These are phyloP conservation scores for Simalia tracyae DNA, from an alignment of 2,797 vertebrate genomes.

Conservation along the genomic window DNA sequence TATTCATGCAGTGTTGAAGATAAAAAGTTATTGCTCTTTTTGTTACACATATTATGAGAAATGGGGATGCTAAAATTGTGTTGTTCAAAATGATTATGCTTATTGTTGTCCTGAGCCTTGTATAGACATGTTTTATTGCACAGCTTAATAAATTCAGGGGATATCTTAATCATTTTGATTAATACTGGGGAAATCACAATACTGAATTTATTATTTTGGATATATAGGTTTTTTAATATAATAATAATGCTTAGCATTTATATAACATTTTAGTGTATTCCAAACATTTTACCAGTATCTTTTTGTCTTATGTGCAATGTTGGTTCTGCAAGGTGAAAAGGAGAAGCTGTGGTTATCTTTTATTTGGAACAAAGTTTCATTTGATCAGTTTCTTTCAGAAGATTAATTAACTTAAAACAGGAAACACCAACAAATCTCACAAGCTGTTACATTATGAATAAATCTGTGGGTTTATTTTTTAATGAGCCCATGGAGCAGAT, in stretches of 20 bases:
- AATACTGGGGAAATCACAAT: constrained; percentile 1
- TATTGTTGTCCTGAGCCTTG: constrained; percentile 42
- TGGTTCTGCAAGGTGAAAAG: constrained; percentile 2
- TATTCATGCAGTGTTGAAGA: constrained; percentile 44
- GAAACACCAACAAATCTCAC: background rate
- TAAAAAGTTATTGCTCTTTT: constrained; percentile 40
- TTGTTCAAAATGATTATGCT: constrained; percentile 47
- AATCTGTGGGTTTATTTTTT: constrained; percentile 35
- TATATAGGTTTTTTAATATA: constrained; percentile 13
- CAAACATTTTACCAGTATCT: background rate
- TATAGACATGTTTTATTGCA: constrained; percentile 40
- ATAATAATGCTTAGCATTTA: background rate
- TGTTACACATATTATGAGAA: constrained; percentile 51
- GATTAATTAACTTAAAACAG: background rate
- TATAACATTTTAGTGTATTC: background rate
- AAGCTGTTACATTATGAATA: constrained; percentile 4
- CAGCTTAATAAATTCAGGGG: constrained; percentile 38
- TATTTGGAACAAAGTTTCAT: constrained; percentile 29
- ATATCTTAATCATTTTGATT: constrained; percentile 42
- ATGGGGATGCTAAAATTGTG: constrained; percentile 47
- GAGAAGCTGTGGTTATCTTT: constrained; percentile 13
- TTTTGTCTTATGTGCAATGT: constrained; percentile 23
- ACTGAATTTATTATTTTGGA: constrained; percentile 2
- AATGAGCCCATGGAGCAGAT: constrained; percentile 24
- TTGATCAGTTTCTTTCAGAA: constrained; percentile 19